phyloP scores from a whole-genome alignment of 2,888 invertebrate genomes.

The Micoletzkya japonica region DNA sequence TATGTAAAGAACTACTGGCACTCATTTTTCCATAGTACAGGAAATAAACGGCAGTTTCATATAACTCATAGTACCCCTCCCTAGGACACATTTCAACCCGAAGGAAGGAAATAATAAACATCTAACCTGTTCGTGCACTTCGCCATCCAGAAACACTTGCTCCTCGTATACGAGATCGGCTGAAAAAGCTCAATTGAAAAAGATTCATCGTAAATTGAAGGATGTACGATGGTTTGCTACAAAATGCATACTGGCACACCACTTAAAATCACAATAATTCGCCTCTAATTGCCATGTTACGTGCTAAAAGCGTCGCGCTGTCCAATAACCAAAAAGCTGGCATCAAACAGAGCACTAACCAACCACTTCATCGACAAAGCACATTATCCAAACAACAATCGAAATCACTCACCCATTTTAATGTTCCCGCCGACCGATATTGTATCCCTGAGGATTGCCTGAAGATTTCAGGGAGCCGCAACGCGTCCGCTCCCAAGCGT shows the following conservation, averaged over 20 bases:
- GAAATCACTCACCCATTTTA: not conserved
- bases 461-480: not conserved
- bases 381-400: not conserved
- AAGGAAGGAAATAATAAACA: not conserved
- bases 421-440: conserved; percentile 4
- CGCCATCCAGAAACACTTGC: too few relatives aligned
- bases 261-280: too few relatives aligned
- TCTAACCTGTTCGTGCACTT: too few relatives aligned
- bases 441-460: not conserved
- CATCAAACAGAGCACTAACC: not conserved
- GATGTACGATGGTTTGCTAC: too few relatives aligned
- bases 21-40: not conserved
- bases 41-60: not conserved
- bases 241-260: too few relatives aligned
- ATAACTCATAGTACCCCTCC: not conserved
- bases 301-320: too few relatives aligned
- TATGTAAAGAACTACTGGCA: too few relatives aligned
- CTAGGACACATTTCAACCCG: not conserved
- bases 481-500: not conserved
- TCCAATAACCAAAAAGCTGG: too few relatives aligned
- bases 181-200: too few relatives aligned
- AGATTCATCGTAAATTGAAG: too few relatives aligned
- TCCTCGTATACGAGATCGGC: not conserved
- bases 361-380: not conserved
- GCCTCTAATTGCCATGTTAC: too few relatives aligned